Percentiles rank a stretch among this genome's conserved stretches.
Evolutionary conservation across 2,888 invertebrate species (phyloP).

Genomic region (Agriopis marginaria): DNA sequence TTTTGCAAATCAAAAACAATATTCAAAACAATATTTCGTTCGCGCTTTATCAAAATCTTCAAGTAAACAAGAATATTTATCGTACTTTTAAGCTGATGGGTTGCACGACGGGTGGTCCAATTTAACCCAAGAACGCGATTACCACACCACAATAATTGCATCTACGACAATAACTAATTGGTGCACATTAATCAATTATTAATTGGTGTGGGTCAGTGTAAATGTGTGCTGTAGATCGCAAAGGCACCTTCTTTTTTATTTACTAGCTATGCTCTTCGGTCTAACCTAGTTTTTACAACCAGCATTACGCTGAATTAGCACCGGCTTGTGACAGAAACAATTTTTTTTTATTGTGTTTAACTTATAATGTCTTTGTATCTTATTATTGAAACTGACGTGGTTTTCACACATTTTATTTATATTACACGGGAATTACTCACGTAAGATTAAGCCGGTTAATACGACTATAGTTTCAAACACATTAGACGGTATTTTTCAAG

Average conservation of each 20-base stretch:
- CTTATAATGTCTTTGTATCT: too few relatives aligned
- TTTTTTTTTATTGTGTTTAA: too few relatives aligned
- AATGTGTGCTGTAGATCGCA: conserved; percentile 1
- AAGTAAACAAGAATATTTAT: neutral
- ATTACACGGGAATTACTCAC: too few relatives aligned
- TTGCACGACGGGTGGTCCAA: conserved; percentile 30
- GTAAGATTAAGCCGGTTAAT: too few relatives aligned
- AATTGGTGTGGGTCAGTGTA: conserved; percentile 29
- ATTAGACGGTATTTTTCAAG: too few relatives aligned
- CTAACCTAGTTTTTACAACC: neutral
- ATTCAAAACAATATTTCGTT: neutral
- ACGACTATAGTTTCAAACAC: too few relatives aligned
- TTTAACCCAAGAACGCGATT: conserved; percentile 23
- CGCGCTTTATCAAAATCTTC: conserved; percentile 10
- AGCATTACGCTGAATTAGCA: too few relatives aligned
- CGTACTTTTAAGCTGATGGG: neutral
- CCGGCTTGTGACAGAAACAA: too few relatives aligned
- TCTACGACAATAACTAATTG: conserved; percentile 57
- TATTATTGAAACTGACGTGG: too few relatives aligned
- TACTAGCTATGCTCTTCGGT: neutral
- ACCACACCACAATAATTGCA: conserved; percentile 30
- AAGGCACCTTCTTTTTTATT: conserved; percentile 16
- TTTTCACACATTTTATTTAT: too few relatives aligned
- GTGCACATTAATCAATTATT: conserved; percentile 50
- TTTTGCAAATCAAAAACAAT: neutral